Percentiles rank a stretch among this genome's conserved stretches.
These are phyloP conservation scores for Zeus faber DNA, from an alignment of 2,113 vertebrate genomes.

Conservation along the genomic window DNA sequence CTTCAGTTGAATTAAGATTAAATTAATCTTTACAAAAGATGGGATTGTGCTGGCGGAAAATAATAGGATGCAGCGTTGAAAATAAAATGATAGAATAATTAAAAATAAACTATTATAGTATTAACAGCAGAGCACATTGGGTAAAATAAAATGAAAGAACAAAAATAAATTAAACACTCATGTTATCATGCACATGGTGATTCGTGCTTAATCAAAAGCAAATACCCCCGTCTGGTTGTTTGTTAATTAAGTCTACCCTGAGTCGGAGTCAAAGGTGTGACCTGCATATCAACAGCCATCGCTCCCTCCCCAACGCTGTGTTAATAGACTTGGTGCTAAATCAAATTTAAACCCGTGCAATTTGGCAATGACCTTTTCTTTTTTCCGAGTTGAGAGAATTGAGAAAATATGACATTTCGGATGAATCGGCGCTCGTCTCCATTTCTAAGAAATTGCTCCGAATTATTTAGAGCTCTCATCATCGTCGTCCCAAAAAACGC, in stretches of 20 bases:
- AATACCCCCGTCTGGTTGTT: constrained; percentile 6
- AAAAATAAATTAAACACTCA: no score
- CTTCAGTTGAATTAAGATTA: no score
- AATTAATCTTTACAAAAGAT: no score
- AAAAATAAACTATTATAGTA: neutral
- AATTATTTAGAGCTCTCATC: constrained; percentile 36
- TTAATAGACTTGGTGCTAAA: constrained; percentile 16
- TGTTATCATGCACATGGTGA: constrained; percentile 3
- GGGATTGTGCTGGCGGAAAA: no score
- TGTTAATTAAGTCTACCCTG: constrained; percentile 30
- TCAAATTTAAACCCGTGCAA: constrained; percentile 26
- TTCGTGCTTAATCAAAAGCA: constrained; percentile 5
- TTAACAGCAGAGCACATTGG: no score
- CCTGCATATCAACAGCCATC: constrained; percentile 30
- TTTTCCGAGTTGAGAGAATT: constrained; percentile 22
- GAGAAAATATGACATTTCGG: constrained; percentile 5
- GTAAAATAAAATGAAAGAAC: no score
- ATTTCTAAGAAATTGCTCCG: constrained; percentile 23
- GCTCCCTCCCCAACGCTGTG: constrained; percentile 5
- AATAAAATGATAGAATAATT: no score
- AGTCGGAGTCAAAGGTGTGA: constrained; percentile 11
- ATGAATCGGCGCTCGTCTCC: constrained; percentile 17
- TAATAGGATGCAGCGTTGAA: no score
- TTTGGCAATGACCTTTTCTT: constrained; percentile 20
- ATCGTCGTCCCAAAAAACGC: constrained; percentile 30